Base-by-base conservation (phyloP, 2,113 vertebrate genomes). In the Hemicordylus capensis region DNA sequence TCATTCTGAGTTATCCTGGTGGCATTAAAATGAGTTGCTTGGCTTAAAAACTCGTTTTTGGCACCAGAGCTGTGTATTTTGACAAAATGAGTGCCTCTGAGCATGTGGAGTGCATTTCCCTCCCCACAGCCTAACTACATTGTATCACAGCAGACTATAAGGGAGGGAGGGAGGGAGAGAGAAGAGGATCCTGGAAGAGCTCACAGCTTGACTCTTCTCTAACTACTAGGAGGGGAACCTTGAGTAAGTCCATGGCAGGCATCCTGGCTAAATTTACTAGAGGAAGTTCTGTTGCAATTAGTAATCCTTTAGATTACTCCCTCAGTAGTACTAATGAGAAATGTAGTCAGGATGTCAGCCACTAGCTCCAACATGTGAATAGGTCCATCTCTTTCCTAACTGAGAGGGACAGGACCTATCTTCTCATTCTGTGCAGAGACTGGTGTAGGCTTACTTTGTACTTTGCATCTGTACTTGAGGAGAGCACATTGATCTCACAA, bases 51-150 rank as follows among this genome's bases (percentile, higher is more conserved):
- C 6, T 20, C 17, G 26, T 76, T 76, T 56, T 24, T 6, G 22
- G 6, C 12, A 12, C 4, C 20, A 90, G 88, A 81, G 95, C 95
- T 95, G 95, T 97, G 90, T 95, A 96, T 69, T 86, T 70, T 66
- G 85, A 28, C 0, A 95, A 76, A 72, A 26, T 17, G 5, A n/a
- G 24, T 15, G 31, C 46, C 46, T 11, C 42, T 31, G 37, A 51
- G 48, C 11, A 58, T 24, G 8, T 31, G 14, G 8, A 37, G 20
- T 51, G 3, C 20, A 74, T 31, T 74, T n/a, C 15, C 69, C 4
- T 42, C 67, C 20, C 19, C 39, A 42, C 4, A 67, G 63, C 31
- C 34, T 69, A 70, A 14, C 39, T 44, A 72, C 19, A 72, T 22
- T 70, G 19, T 42, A 54, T 54, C 37, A 44, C 15, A 2, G 44